Evolutionary conservation across 2,113 vertebrate genomes (phyloP), one percentile per base, ranked within the genome.

Genomic region (Silurus meridionalis): DNA sequence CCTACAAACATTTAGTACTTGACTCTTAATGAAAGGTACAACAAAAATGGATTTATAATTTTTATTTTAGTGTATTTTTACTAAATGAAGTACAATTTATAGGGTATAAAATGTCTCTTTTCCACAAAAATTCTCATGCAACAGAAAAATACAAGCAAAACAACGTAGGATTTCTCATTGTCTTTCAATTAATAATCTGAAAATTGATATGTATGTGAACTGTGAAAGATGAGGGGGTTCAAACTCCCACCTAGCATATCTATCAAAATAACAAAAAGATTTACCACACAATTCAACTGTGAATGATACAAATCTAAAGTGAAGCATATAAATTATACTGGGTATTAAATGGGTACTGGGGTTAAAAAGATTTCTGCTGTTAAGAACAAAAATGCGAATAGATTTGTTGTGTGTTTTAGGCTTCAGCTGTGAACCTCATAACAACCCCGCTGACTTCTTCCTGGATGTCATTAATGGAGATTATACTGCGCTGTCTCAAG

Each of bases 361-460:
- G 67, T n/a, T 64, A 0, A 25, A 15, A 15, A 4, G 17, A 17
- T 4, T 25, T 66, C 11, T 69, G 28, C 37, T 72, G 5, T 28
- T 9, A 53, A 55, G 11, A 55, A 71, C 25, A 37, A 71, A 71
- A 11, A 19, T 17, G 7, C n/a, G 72, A 53, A 64, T 64, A 13
- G 10, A 67, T 10, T 2, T 25, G 25, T 0, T 21, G 2, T 78
- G n/a, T 89, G 78, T 55, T 83, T 89, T 89, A 99, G 98, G 98
- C 53, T 97, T 96, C 82, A 92, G 86, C 21, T 98, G 98, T 52
- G 97, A 99, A 90, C 89, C 96, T 0, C 97, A 96, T 91, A 99
- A 99, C 93, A 99, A 99, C 87, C 98, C 98, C 0, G 96, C 98
- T 0, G 98, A 99, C 91, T 99, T 99, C 82, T 98, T 99, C 91